Percentiles rank a stretch among this genome's conserved stretches.
Evolutionary conservation across 1,140 invertebrate species (phyloP).

Genomic region (Drosophila nikananu): DNA sequence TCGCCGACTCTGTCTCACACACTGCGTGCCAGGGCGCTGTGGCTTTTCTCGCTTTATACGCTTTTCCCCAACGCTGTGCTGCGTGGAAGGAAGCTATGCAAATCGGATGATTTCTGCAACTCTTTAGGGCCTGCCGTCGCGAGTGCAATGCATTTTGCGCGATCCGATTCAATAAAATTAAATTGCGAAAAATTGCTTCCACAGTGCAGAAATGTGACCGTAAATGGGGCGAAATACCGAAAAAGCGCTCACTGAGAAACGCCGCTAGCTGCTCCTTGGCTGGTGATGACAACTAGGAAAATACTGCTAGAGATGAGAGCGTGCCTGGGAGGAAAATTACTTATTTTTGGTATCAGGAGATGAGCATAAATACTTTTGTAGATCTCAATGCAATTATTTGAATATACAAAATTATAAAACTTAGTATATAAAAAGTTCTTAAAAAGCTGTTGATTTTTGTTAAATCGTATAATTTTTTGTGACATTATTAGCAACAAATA

Average conservation of each 20-base stretch:
- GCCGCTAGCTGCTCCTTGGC: slow-evolving; percentile 8
- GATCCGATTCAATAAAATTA: slow-evolving; percentile 38
- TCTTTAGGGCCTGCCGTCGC: slow-evolving; percentile 8
- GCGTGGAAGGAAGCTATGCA: background rate
- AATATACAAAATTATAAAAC: no score
- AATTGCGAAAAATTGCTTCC: slow-evolving; percentile 50
- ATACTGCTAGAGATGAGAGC: background rate
- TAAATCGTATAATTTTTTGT: background rate
- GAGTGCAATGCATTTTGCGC: slow-evolving; percentile 27
- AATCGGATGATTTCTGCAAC: background rate
- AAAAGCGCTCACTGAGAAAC: slow-evolving; percentile 27
- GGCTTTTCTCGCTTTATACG: slow-evolving; percentile 19
- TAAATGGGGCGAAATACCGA: slow-evolving; percentile 33
- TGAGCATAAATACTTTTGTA: background rate
- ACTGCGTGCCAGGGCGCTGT: slow-evolving; percentile 26
- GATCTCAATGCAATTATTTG: background rate
- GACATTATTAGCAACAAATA: background rate
- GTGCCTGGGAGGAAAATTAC: background rate
- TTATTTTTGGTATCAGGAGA: background rate
- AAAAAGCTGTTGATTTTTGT: background rate
- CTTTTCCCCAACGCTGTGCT: slow-evolving; percentile 6
- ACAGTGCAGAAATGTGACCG: slow-evolving; percentile 45
- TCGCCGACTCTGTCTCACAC: slow-evolving; percentile 24
- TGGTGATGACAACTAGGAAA: background rate
- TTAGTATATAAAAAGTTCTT: no score